Evolutionary conservation across 2,797 vertebrate species (phyloP), one percentile per base, ranked within the genome.

Genomic region (Oryzias sinensis): DNA sequence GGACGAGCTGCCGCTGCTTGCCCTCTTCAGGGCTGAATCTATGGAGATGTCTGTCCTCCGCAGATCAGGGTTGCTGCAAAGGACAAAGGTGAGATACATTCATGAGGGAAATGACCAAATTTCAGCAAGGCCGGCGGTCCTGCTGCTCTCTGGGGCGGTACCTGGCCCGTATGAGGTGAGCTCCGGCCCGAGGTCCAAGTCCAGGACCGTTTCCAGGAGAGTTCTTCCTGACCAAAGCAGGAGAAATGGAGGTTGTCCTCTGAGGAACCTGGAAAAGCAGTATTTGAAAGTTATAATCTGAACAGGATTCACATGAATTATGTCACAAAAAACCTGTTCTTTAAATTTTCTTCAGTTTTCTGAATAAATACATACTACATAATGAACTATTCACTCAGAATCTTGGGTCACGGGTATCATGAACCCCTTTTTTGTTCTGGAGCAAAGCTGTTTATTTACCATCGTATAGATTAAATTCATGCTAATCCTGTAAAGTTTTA

Each of bases 221-320:
- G 85, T 96, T 97, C 85, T 98, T 99, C 77, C 97, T 92, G 16
- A 95, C 94, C 89, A 98, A 82, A 8, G 97, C 97, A 50, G 97
- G 97, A 70, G 97, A 99, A 85, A 98, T 98, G 83, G 97, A 99
- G 77, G 97, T 98, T 64, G 97, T 99, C 92, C 97, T 90, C 80
- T 98, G 97, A 90, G 97, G 97, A 86, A 99, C 97, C 97, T 99
- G 68, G 4, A 45, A 9, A 60, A 27, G 52, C 15, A 49, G 29
- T 49, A 24, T 0, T n/a, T 0, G 33, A 37, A 37, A 37, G 33
- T 37, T 37, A 37, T 37, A 2, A 3, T 37, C 33, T 11, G 8
- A 13, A 11, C 9, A 11, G 29, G 33, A 37, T 13, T 37, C 9
- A 37, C 33, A 37, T 37, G 9, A 27, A 6, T 6, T 7, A 0